Base-by-base conservation (phyloP, 1,140 invertebrate genomes). In the Drosophila lacertosa region DNA sequence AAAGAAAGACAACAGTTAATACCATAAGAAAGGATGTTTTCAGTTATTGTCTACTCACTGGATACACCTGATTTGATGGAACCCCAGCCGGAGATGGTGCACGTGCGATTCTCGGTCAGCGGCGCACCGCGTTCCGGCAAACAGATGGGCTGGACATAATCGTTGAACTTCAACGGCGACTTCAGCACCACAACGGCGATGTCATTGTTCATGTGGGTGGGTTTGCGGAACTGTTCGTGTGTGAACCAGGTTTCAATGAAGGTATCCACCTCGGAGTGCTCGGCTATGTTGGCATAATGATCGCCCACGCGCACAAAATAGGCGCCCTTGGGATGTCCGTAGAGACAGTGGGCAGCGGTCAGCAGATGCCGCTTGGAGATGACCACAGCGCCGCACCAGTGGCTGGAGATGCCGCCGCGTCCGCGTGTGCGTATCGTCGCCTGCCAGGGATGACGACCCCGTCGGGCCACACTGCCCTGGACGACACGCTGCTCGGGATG, bases 31-130 rank as follows among this genome's bases (percentile, higher is more conserved):
- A 4, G 3, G 10, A 3, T 2, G 5, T 9, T 2, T 3, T 5
- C 0, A 10, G 13, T 3, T 10, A 57, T 9, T 5, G 10, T 42
- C 3, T 37, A 82, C 91, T 88, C 89, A 95, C 94, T 93, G 39
- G 93, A 93, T 51, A 92, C 92, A 44, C 93, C 93, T 48, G 92
- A 92, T 50, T 94, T 92, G 4, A 94, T 93, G 20, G 94, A 94
- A 1, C 96, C 96, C 93, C 96, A 97, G 57, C 96, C 96, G 44
- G 96, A 96, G 48, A 97, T 95, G 9, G 95, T 95, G 80, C 95
- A 96, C 65, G 95, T 95, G 16, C 93, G 91, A 37, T 94, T 93
- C 0, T 92, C 57, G 0, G 91, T 77, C 53, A 95, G 94, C 10
- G 91, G 84, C 0, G 90, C 90, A 11, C 92, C 91, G 11, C 91